Evolutionary conservation across 2,888 invertebrate species (phyloP).

Genomic region (Hypselothyrea guttata): DNA sequence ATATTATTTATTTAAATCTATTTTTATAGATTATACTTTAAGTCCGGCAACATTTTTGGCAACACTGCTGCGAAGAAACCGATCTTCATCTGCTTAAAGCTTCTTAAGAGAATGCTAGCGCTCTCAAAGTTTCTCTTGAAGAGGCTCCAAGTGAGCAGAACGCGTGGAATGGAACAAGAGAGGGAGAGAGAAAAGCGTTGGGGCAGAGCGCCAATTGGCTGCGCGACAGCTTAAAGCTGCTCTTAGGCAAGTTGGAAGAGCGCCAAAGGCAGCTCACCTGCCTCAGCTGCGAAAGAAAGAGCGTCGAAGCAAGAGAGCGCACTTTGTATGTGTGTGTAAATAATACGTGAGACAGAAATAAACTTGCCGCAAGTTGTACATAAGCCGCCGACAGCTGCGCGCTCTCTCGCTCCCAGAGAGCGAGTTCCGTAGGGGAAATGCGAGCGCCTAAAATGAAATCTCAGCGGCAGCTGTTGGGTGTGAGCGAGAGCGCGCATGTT

Average conservation of each 20-base stretch:
- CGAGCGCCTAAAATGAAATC: constrained; percentile 57
- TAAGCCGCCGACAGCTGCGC: constrained; percentile 70
- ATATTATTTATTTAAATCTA: no score
- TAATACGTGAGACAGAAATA: constrained; percentile 56
- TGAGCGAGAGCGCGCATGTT: constrained; percentile 34
- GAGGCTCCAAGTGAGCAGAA: constrained; percentile 23
- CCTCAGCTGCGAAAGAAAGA: constrained; percentile 19
- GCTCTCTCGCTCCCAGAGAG: constrained; percentile 12
- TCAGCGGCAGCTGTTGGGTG: constrained; percentile 74
- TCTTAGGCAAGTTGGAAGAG: constrained; percentile 58
- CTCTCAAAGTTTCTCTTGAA: constrained; percentile 12
- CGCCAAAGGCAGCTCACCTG: constrained; percentile 57
- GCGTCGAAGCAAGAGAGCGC: constrained; percentile 10
- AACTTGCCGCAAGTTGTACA: constrained; percentile 56
- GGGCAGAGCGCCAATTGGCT: constrained; percentile 39
- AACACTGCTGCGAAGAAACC: no score
- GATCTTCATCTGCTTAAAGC: no score
- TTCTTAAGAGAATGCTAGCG: no score
- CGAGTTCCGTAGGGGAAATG: constrained; percentile 47
- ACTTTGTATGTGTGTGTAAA: constrained; percentile 32
- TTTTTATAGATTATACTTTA: no score
- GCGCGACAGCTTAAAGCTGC: constrained; percentile 39
- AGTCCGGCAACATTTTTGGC: no score
- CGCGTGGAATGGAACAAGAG: constrained; percentile 48
- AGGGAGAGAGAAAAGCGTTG: constrained; percentile 28